A percentile compares a stretch with the other conserved stretches of the same genome.
Evolutionary conservation across 2,797 vertebrate genomes (phyloP).

Genomic region (Natrix natrix): DNA sequence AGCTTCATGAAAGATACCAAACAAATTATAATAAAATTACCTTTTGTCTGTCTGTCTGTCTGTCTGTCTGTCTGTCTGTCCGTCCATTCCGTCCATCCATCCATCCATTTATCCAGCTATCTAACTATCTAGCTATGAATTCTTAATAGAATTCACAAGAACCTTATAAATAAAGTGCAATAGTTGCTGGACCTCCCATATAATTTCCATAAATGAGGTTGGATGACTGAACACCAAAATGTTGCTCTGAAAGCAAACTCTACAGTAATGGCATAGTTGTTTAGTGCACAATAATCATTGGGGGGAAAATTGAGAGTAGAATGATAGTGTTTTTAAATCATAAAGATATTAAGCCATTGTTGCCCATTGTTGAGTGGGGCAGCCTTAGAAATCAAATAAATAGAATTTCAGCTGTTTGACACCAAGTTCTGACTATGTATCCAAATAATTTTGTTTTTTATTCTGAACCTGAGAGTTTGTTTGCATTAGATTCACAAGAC

Average conservation of each 20-base stretch:
- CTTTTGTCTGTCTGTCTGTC: too few relatives aligned
- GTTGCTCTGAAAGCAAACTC: background rate
- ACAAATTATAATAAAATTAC: background rate
- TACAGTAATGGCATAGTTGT: background rate
- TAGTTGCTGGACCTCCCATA: background rate
- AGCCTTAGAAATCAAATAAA: background rate
- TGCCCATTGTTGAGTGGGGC: background rate
- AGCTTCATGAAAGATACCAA: background rate
- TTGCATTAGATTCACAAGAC: background rate
- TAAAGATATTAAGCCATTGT: background rate
- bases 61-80: too few relatives aligned
- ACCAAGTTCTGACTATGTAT: background rate
- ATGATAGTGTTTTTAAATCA: background rate
- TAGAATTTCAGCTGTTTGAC: background rate
- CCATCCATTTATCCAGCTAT: too few relatives aligned
- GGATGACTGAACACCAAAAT: background rate
- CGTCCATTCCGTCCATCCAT: too few relatives aligned
- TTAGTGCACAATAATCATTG: background rate
- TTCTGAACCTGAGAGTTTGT: background rate
- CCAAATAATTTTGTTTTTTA: background rate
- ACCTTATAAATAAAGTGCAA: background rate
- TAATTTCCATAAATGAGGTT: background rate
- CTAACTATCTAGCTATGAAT: background rate
- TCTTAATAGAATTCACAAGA: background rate
- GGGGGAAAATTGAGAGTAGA: background rate